Conservation (phyloP, 2,888 invertebrate genomes). For the Philereme transversata region DNA sequence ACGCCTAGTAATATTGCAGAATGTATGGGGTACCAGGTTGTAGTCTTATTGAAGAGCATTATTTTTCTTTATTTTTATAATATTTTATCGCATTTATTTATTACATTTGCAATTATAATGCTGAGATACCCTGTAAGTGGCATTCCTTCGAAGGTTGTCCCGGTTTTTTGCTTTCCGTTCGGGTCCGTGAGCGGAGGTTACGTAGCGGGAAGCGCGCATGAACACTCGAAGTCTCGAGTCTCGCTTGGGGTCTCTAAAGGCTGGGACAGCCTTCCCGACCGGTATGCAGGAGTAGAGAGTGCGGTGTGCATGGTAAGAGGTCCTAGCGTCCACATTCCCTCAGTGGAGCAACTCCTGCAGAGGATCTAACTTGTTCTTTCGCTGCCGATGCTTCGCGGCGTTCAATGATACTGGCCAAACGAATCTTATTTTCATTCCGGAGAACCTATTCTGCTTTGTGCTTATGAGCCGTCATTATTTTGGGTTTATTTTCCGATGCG, state of each 20-base stretch:
- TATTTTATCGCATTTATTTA: slow-evolving; percentile 80
- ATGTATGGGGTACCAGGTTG: slow-evolving; percentile 82
- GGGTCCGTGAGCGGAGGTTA: slow-evolving; percentile 65
- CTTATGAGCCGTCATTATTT: slow-evolving; percentile 81
- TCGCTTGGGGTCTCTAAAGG: slow-evolving; percentile 59
- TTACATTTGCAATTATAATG: slow-evolving; percentile 68
- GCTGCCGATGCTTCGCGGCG: slow-evolving; percentile 71
- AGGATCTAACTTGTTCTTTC: slow-evolving; percentile 29
- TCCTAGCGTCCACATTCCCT: slow-evolving; percentile 27
- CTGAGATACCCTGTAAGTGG: slow-evolving; percentile 76
- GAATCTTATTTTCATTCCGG: slow-evolving; percentile 82
- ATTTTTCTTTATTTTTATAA: slow-evolving; percentile 73
- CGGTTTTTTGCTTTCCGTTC: slow-evolving; percentile 84
- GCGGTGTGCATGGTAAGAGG: slow-evolving; percentile 61
- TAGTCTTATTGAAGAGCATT: slow-evolving; percentile 74
- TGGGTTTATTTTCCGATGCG: slow-evolving; percentile 73
- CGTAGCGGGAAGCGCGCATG: slow-evolving; percentile 76
- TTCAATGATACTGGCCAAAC: slow-evolving; percentile 83
- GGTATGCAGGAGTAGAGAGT: slow-evolving; percentile 57
- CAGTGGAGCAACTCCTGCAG: slow-evolving; percentile 28
- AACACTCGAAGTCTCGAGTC: slow-evolving; percentile 48
- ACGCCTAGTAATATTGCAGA: slow-evolving; percentile 73
- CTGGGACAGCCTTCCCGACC: slow-evolving; percentile 80
- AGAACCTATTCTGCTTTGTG: slow-evolving; percentile 85
- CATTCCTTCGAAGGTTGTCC: slow-evolving; percentile 85